Evolutionary conservation across 2,888 invertebrate species (phyloP).

Genomic region (Cryptus viduatorius): DNA sequence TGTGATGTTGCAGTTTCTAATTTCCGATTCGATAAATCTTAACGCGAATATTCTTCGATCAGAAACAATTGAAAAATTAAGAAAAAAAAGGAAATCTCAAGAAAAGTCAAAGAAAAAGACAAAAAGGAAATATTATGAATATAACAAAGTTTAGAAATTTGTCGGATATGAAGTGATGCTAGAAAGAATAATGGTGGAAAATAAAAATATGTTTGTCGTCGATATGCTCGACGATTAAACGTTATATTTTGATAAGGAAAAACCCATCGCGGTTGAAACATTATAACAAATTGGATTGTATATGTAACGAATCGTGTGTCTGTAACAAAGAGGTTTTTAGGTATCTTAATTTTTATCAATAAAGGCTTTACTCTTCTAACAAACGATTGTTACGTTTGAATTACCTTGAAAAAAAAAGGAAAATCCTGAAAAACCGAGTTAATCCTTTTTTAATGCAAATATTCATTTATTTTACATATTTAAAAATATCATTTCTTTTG

Average conservation of each 20-base stretch:
- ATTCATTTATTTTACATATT: not conserved
- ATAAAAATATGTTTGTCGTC: conserved; percentile 62
- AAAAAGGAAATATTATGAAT: conserved; percentile 1
- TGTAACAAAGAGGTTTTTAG: conserved; percentile 70
- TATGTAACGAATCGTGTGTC: conserved; percentile 64
- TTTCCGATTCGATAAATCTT: conserved; percentile 52
- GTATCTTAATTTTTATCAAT: conserved; percentile 78
- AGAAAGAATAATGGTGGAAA: conserved; percentile 58
- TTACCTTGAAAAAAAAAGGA: not conserved
- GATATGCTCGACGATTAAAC: conserved; percentile 47
- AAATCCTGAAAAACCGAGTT: not conserved
- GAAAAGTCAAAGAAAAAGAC: conserved; percentile 49
- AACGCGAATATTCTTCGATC: conserved; percentile 40
- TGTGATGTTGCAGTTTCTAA: conserved; percentile 78
- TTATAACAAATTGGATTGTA: conserved; percentile 67
- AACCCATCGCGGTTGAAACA: conserved; percentile 56
- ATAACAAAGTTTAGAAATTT: conserved; percentile 31
- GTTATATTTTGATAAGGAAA: conserved; percentile 70
- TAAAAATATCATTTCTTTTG: not conserved
- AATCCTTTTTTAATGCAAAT: not conserved
- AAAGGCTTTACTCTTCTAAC: conserved; percentile 76
- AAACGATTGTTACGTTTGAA: conserved; percentile 32
- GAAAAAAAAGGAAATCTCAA: conserved; percentile 26
- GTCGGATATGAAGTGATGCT: conserved; percentile 39
- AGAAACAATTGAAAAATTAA: conserved; percentile 3